phyloP scores from a whole-genome alignment of 2,797 vertebrate species.

The Acridotheres tristis region DNA sequence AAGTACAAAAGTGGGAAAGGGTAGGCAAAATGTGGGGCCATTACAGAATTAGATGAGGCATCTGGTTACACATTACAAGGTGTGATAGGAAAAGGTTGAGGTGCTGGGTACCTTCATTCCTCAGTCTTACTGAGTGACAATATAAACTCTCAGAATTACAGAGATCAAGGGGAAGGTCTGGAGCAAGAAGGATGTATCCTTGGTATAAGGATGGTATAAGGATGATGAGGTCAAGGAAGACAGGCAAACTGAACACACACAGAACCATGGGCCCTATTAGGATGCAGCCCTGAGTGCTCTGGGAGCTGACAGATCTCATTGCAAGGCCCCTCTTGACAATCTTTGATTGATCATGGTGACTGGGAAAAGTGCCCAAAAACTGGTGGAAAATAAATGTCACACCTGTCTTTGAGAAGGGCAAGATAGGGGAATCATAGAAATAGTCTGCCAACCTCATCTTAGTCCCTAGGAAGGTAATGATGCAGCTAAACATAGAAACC shows the following conservation, averaged over 20 bases:
- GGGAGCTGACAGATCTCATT: neutral
- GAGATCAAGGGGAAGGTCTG: neutral
- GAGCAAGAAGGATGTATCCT: neutral
- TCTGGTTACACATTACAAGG: neutral
- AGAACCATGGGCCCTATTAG: neutral
- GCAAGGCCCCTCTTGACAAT: neutral
- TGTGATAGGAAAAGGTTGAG: neutral
- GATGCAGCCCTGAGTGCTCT: neutral
- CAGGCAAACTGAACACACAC: neutral
- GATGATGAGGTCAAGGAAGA: neutral
- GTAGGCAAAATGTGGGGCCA: rapidly evolving
- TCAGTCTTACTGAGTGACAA: neutral
- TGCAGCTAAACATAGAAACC: neutral
- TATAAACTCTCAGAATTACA: neutral
- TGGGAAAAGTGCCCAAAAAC: neutral
- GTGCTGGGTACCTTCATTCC: neutral
- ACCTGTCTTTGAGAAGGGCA: neutral
- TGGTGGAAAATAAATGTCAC: neutral
- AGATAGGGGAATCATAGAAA: neutral
- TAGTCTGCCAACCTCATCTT: neutral
- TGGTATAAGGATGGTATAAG: neutral
- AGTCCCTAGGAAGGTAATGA: neutral
- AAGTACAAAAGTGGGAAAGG: neutral
- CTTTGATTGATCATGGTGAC: no score
- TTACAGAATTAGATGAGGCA: neutral